Evolutionary conservation across 35 echinoderm and acorn worm genomes (phyloP).

Genomic region (Lytechinus variegatus): DNA sequence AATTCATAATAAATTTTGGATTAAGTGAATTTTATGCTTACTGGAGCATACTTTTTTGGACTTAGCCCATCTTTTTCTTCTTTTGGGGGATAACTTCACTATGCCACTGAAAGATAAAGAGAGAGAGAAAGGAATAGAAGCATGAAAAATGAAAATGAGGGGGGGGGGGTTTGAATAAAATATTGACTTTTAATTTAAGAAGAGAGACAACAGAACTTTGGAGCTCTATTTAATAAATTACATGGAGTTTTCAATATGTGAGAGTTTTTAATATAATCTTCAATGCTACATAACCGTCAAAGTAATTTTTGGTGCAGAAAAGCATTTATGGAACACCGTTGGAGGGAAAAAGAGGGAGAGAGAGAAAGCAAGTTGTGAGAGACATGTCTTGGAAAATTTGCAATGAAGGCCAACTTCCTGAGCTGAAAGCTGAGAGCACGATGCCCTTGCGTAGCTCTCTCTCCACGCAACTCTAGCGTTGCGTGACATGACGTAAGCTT

Average conservation of each 20-base stretch:
- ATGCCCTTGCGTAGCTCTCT: neutral
- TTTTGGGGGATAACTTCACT: too few relatives aligned
- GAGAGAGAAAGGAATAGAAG: too few relatives aligned
- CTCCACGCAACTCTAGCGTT: neutral
- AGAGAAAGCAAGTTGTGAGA: neutral
- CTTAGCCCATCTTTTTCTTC: too few relatives aligned
- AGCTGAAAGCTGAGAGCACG: neutral
- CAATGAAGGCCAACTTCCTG: slow-evolving; percentile 24
- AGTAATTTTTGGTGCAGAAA: neutral
- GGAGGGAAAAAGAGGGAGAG: neutral
- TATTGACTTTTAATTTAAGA: too few relatives aligned
- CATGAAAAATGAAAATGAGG: too few relatives aligned
- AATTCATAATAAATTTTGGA: too few relatives aligned
- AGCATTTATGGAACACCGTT: neutral
- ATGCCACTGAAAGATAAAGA: too few relatives aligned
- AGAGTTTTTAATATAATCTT: neutral
- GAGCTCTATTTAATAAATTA: neutral
- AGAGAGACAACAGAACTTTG: neutral
- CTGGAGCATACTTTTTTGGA: too few relatives aligned
- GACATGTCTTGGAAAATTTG: slow-evolving; percentile 12
- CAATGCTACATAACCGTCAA: neutral
- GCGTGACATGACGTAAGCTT: slow-evolving; percentile 17
- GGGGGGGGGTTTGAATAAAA: too few relatives aligned
- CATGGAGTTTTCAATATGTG: neutral
- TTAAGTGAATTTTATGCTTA: too few relatives aligned